Evolutionary conservation across 2,113 vertebrate genomes (phyloP).

Genomic region (Peromyscus californicus): DNA sequence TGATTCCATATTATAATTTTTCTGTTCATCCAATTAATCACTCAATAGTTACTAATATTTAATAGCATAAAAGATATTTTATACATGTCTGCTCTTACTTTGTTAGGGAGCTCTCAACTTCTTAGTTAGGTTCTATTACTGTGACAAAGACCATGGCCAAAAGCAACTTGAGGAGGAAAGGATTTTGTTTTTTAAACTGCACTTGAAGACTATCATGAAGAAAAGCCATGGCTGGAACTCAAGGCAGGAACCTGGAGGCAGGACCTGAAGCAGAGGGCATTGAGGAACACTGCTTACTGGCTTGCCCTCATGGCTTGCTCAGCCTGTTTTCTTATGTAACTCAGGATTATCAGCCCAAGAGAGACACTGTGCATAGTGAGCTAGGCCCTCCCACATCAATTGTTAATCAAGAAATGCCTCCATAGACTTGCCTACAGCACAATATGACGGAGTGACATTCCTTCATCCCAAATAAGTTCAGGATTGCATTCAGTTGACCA

Average conservation of each 20-base stretch:
- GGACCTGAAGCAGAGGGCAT: background rate
- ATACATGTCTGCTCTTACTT: background rate
- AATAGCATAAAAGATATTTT: background rate
- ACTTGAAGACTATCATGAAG: too few species aligned
- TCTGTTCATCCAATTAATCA: conserved; percentile 1
- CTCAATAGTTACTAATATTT: background rate
- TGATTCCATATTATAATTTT: conserved; percentile 17
- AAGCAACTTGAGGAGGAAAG: background rate
- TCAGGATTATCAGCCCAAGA: background rate
- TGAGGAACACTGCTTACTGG: background rate
- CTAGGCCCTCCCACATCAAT: background rate
- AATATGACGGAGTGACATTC: background rate
- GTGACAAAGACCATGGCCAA: background rate
- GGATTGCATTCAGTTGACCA: too few species aligned
- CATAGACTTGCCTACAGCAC: background rate
- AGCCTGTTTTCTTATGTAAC: background rate
- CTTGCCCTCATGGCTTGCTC: background rate
- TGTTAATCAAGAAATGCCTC: background rate
- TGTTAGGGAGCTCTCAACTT: background rate
- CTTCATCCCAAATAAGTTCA: background rate
- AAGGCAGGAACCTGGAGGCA: background rate
- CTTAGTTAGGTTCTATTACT: background rate
- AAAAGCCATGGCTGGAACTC: too few species aligned
- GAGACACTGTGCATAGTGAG: too few species aligned
- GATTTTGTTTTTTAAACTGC: too few species aligned